Evolutionary conservation across 2,797 vertebrate species (phyloP).

Genomic region (Tapirus indicus): DNA sequence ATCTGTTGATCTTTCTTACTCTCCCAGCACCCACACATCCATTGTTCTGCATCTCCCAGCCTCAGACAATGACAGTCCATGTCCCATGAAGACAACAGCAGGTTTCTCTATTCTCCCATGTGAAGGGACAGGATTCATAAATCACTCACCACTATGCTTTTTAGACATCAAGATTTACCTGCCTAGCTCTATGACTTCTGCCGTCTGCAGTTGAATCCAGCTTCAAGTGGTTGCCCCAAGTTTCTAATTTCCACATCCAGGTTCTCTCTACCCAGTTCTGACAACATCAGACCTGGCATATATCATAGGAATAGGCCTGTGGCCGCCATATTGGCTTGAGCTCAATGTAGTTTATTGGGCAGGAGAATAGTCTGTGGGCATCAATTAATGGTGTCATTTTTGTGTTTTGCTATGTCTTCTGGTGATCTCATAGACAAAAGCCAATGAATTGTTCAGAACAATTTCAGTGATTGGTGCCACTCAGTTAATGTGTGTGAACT

Average conservation of each 20-base stretch:
- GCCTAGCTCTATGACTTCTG: neutral
- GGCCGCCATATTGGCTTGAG: neutral
- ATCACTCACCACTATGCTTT: neutral
- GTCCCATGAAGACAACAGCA: neutral
- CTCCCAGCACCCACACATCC: neutral
- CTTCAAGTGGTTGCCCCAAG: neutral
- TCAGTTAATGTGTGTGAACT: neutral
- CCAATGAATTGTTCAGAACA: neutral
- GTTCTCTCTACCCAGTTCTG: neutral
- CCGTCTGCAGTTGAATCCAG: neutral
- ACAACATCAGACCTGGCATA: neutral
- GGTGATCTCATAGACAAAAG: neutral
- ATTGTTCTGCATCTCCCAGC: neutral
- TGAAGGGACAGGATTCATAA: neutral
- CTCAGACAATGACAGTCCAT: neutral
- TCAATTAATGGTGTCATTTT: neutral
- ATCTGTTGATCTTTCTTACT: neutral
- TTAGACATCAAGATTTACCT: neutral
- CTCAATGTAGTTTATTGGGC: neutral
- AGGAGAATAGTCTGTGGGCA: neutral
- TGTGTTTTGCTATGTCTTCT: neutral
- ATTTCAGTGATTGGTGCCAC: neutral
- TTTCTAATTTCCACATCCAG: neutral
- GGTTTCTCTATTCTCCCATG: too few relatives aligned
- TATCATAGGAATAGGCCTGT: neutral